These are phyloP conservation scores for Agrochola litura DNA, from an alignment of 2,888 invertebrate species.

Conservation along the genomic window DNA sequence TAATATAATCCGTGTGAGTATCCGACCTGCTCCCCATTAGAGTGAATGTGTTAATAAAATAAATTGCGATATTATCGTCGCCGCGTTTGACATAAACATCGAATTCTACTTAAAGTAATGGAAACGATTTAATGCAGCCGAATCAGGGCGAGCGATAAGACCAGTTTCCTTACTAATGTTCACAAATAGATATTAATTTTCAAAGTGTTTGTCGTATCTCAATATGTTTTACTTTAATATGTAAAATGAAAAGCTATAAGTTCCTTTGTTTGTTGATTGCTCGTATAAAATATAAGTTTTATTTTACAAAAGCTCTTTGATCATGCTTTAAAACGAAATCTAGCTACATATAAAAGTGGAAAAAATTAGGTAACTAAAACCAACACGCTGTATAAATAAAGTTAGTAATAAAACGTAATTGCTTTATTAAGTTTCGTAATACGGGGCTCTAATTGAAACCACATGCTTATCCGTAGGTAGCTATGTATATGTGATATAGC, in stretches of 20 bases:
- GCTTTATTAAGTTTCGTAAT: conserved; percentile 65
- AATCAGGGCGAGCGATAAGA: conserved; percentile 83
- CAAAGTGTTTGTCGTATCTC: conserved; percentile 58
- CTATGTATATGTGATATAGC: conserved; percentile 18
- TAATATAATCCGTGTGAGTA: conserved; percentile 55
- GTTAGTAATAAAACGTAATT: conserved; percentile 62
- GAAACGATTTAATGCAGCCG: conserved; percentile 86
- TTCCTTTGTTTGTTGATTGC: background rate
- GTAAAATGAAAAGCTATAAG: conserved; percentile 22
- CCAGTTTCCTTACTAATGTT: conserved; percentile 74
- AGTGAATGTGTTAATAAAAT: conserved; percentile 86
- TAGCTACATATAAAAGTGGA: background rate
- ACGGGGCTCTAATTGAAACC: conserved; percentile 76
- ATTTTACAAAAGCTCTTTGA: conserved; percentile 21
- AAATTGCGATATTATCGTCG: conserved; percentile 88
- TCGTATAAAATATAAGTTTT: conserved; percentile 18
- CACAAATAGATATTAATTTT: conserved; percentile 72
- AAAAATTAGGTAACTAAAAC: conserved; percentile 37
- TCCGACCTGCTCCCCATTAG: conserved; percentile 80
- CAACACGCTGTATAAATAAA: conserved; percentile 51
- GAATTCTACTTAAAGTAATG: conserved; percentile 90
- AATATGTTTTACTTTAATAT: conserved; percentile 33
- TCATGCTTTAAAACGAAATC: conserved; percentile 5
- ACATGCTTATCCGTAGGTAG: conserved; percentile 71
- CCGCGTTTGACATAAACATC: conserved; percentile 88